A percentile compares a stretch with the other conserved stretches of the same genome.
These are phyloP conservation scores for Nezara viridula DNA, from an alignment of 2,888 invertebrate genomes.

Conservation along the genomic window DNA sequence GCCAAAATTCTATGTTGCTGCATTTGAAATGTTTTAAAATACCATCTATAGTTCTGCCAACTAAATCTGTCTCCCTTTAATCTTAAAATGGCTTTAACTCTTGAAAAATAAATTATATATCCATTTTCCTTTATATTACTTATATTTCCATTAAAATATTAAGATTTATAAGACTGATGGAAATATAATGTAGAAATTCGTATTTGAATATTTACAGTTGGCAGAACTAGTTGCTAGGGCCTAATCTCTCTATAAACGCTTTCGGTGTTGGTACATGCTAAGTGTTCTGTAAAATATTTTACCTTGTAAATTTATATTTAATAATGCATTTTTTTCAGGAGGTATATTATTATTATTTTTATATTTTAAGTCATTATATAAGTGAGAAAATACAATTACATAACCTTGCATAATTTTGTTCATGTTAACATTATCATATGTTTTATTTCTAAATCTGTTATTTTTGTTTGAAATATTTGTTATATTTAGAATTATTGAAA, in stretches of 20 bases:
- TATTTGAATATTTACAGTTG: not conserved
- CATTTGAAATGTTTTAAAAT: conserved; percentile 45
- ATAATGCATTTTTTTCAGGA: not conserved
- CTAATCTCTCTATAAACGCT: conserved; percentile 52
- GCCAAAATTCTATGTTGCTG: conserved; percentile 52
- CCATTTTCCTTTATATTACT: not conserved
- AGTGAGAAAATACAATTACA: conserved; percentile 21
- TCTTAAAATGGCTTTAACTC: not conserved
- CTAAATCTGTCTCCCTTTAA: too few species aligned
- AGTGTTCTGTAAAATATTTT: conserved; percentile 47
- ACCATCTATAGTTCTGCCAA: conserved; percentile 32
- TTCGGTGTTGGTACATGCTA: conserved; percentile 60
- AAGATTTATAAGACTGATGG: not conserved
- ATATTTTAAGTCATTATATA: not conserved
- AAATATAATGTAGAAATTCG: not conserved
- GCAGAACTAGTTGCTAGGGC: conserved; percentile 43
- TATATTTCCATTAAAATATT: not conserved
- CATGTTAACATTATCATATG: not conserved
- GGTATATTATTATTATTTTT: not conserved
- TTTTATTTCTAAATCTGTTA: too few species aligned
- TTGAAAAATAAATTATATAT: too few species aligned
- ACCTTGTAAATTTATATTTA: conserved; percentile 34
- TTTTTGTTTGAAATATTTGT: too few species aligned
- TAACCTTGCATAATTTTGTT: not conserved
- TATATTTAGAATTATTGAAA: too few species aligned